phyloP scores from a whole-genome alignment of 64 coral and sea anemone species.

The Catalaphyllia jardinei region DNA sequence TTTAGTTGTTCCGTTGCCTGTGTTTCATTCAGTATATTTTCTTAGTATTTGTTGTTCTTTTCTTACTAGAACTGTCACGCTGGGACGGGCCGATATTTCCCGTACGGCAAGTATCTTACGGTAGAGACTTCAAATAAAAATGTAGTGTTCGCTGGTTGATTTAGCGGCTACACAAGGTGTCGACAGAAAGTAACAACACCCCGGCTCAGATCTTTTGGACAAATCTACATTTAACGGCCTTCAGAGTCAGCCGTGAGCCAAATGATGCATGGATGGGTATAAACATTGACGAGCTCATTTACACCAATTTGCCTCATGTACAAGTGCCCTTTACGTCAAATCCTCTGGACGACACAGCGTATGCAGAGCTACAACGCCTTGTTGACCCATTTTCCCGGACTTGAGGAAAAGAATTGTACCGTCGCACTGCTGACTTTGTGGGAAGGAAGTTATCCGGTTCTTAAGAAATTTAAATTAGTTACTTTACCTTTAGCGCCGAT shows the following conservation, averaged over 20 bases:
- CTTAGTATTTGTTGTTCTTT: too few relatives aligned
- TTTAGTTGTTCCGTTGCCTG: too few relatives aligned
- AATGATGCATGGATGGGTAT: slow-evolving; percentile 28
- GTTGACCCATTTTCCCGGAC: slow-evolving; percentile 11
- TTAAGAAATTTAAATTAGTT: not conserved
- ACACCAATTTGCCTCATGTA: slow-evolving; percentile 23
- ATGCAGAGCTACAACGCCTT: not conserved
- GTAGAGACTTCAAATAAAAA: too few relatives aligned
- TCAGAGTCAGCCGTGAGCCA: not conserved
- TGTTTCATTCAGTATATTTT: too few relatives aligned
- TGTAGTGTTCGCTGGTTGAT: too few relatives aligned
- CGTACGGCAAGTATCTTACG: too few relatives aligned
- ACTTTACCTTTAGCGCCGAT: too few relatives aligned
- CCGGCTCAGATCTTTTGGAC: slow-evolving; percentile 33
- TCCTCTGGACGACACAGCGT: slow-evolving; percentile 18
- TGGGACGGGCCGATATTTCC: too few relatives aligned
- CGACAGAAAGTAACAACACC: slow-evolving; percentile 2
- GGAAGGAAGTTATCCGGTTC: slow-evolving; percentile 4
- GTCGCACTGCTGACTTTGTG: slow-evolving; percentile 4
- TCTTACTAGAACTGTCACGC: too few relatives aligned
- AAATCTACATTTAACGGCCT: slow-evolving; percentile 28
- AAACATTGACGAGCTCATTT: slow-evolving; percentile 28
- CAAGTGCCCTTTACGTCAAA: slow-evolving; percentile 19
- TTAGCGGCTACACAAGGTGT: slow-evolving; percentile 58
- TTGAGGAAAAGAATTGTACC: slow-evolving; percentile 10